Percentiles rank a stretch among this genome's conserved stretches.
Evolutionary conservation across 1,140 invertebrate genomes (phyloP).

Genomic region (Drosophila repleta): DNA sequence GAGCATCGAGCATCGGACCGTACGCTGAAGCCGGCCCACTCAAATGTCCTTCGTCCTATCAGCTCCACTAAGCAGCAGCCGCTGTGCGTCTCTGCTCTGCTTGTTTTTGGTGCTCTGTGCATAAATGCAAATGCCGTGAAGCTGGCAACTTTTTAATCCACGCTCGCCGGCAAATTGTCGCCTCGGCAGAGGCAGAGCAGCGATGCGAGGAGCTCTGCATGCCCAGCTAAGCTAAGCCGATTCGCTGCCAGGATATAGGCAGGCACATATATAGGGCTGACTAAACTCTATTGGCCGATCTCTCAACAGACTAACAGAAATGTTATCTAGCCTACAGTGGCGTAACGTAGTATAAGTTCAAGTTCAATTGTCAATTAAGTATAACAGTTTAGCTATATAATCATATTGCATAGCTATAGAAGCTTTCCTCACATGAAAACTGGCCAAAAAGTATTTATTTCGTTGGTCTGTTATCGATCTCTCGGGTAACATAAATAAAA

Average conservation of each 20-base stretch:
- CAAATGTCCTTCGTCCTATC: not conserved
- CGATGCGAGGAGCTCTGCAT: slow-evolving; percentile 12
- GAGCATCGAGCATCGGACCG: slow-evolving; percentile 29
- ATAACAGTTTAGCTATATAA: too few species aligned
- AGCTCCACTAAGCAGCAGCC: not conserved
- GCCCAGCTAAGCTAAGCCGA: slow-evolving; percentile 34
- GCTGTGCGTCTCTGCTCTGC: slow-evolving; percentile 36
- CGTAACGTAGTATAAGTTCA: too few species aligned
- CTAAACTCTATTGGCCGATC: not conserved
- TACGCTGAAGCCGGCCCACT: slow-evolving; percentile 15
- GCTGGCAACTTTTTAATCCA: slow-evolving; percentile 74
- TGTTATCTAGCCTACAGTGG: too few species aligned
- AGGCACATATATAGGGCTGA: not conserved
- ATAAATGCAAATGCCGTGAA: slow-evolving; percentile 65
- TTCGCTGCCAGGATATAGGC: slow-evolving; percentile 13
- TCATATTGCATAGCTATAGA: too few species aligned
- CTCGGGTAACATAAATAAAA: too few species aligned
- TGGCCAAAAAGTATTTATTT: too few species aligned
- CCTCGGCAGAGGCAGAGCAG: slow-evolving; percentile 19
- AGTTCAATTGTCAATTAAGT: too few species aligned
- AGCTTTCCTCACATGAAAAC: too few species aligned
- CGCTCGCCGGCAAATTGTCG: slow-evolving; percentile 73
- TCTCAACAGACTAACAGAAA: not conserved
- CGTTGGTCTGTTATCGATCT: too few species aligned
- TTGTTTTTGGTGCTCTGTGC: slow-evolving; percentile 28